phyloP scores from a whole-genome alignment of 2,888 invertebrate genomes.

The Halictus ligatus region DNA sequence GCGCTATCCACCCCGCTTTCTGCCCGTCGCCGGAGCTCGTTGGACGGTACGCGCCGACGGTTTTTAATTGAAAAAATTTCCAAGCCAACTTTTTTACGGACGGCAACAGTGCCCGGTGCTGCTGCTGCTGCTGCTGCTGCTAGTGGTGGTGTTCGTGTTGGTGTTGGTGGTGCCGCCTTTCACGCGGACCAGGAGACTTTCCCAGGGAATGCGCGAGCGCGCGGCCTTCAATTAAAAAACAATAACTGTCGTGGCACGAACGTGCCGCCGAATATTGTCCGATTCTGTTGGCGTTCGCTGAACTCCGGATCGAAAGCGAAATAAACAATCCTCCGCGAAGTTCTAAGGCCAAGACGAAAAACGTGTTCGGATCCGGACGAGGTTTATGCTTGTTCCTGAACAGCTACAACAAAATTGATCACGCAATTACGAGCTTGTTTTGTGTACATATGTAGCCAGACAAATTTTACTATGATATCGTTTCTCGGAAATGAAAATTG shows the following conservation, averaged over 20 bases:
- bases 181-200: slow-evolving; percentile 45
- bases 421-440: background rate
- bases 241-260: slow-evolving; percentile 71
- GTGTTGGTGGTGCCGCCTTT: slow-evolving; percentile 50
- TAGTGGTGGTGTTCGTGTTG: background rate
- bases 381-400: background rate
- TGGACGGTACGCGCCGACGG: slow-evolving; percentile 68
- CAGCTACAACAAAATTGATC: background rate
- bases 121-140: slow-evolving; percentile 9
- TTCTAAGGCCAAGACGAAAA: background rate
- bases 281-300: slow-evolving; percentile 48
- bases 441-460: background rate
- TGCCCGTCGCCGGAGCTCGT: slow-evolving; percentile 57
- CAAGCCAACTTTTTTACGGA: slow-evolving; percentile 75
- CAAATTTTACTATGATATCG: background rate
- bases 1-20: slow-evolving; percentile 47
- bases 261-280: slow-evolving; percentile 68
- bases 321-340: slow-evolving; percentile 27
- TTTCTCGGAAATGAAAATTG: background rate
- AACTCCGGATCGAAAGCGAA: slow-evolving; percentile 29
- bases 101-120: slow-evolving; percentile 27
- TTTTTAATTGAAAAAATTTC: slow-evolving; percentile 83
- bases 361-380: background rate
- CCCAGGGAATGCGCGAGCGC: slow-evolving; percentile 57
- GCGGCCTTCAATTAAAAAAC: slow-evolving; percentile 77